These are phyloP conservation scores for Teleogryllus oceanicus DNA, from an alignment of 2,888 invertebrate species.

Conservation along the genomic window DNA sequence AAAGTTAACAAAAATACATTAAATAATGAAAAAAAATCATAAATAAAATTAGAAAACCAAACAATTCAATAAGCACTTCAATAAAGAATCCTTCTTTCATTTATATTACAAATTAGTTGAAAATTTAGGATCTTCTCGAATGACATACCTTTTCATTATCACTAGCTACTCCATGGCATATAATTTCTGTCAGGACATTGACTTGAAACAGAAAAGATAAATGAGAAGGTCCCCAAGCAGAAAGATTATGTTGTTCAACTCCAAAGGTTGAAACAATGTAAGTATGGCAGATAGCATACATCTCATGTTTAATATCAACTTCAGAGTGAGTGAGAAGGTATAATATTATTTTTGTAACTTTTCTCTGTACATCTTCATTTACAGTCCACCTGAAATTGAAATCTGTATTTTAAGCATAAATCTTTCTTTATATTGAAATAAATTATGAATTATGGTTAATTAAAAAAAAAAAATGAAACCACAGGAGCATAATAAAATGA, in stretches of 20 bases:
- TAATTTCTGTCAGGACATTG: conserved; percentile 60
- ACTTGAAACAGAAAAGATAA: conserved; percentile 56
- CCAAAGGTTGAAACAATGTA: conserved; percentile 56
- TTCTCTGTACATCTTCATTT: conserved; percentile 20
- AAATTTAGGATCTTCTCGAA: neutral
- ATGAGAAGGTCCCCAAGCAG: conserved; percentile 49
- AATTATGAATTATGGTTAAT: no score
- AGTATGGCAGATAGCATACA: conserved; percentile 55
- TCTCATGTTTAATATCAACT: conserved; percentile 53
- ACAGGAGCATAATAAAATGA: no score
- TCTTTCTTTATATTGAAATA: no score
- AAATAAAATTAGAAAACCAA: neutral
- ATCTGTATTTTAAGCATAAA: no score
- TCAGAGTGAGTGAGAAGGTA: conserved; percentile 57
- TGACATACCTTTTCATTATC: conserved; percentile 46
- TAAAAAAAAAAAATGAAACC: no score
- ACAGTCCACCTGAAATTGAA: conserved; percentile 4
- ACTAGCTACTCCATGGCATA: conserved; percentile 58
- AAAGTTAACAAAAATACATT: neutral
- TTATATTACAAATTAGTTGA: no score
- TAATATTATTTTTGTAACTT: conserved; percentile 41
- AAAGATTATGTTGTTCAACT: conserved; percentile 45
- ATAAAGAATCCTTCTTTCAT: no score
- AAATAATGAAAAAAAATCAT: neutral
- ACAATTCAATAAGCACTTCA: neutral